Evolutionary conservation across 1,140 invertebrate species (phyloP).

Genomic region (Drosophila varians): DNA sequence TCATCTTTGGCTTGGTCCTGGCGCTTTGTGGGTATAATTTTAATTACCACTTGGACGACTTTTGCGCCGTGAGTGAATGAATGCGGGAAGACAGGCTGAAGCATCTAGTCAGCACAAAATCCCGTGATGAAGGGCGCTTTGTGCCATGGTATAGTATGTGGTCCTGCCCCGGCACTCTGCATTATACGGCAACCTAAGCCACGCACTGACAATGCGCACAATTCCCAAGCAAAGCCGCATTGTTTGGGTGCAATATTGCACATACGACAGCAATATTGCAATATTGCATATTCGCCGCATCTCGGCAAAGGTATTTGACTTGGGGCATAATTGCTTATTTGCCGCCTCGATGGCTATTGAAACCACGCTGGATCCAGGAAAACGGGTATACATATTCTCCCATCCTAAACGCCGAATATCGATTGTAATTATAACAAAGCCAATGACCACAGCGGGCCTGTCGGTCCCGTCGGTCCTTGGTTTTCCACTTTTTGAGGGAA

Average conservation of each 20-base stretch:
- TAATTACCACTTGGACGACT: conserved; percentile 71
- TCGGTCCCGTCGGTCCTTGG: conserved; percentile 11
- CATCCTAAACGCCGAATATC: conserved; percentile 28
- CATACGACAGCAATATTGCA: conserved; percentile 42
- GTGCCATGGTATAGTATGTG: not conserved
- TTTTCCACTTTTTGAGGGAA: not conserved
- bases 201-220: conserved; percentile 54
- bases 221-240: conserved; percentile 40
- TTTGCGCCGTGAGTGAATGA: conserved; percentile 16
- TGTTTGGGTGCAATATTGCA: conserved; percentile 37
- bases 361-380: conserved; percentile 22
- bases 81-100: conserved; percentile 1
- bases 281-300: conserved; percentile 49
- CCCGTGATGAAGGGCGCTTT: conserved; percentile 1
- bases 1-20: conserved; percentile 2
- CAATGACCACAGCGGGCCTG: conserved; percentile 42
- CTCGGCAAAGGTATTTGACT: conserved; percentile 28
- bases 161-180: conserved; percentile 1
- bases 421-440: conserved; percentile 56
- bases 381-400: conserved; percentile 20
- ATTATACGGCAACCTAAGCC: conserved; percentile 29
- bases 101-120: conserved; percentile 31
- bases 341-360: conserved; percentile 49
- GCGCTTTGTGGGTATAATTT: conserved; percentile 64
- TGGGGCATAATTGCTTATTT: conserved; percentile 71